A percentile compares a stretch with the other conserved stretches of the same genome.
These are phyloP conservation scores for Muntiacus reevesi DNA, from an alignment of 2,113 vertebrate species.

Conservation along the genomic window DNA sequence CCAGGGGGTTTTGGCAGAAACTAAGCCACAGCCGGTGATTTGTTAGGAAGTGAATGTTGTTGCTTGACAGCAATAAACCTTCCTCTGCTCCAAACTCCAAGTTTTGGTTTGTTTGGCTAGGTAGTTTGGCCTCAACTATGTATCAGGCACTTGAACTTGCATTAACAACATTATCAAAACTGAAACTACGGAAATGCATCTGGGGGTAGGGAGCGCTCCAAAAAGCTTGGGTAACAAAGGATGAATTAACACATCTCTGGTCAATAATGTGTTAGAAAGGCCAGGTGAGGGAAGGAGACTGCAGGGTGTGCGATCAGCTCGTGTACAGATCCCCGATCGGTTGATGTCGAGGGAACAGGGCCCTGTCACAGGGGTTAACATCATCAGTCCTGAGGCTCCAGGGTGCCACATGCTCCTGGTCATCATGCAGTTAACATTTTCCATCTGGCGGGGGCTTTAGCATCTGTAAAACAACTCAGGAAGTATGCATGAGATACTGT, in stretches of 20 bases:
- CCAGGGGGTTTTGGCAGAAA: background rate
- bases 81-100: background rate
- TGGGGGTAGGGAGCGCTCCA: accelerated
- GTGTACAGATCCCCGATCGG: background rate
- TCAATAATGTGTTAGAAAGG: background rate
- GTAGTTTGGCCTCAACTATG: background rate
- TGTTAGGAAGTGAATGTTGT: background rate
- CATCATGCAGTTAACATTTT: background rate
- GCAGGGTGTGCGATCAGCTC: background rate
- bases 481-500: background rate
- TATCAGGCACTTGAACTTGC: background rate
- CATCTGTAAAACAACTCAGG: background rate
- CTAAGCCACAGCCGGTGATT: background rate
- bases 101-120: background rate
- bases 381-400: background rate
- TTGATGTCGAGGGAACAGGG: background rate
- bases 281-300: background rate
- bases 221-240: background rate
- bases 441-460: background rate
- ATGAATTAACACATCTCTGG: background rate
- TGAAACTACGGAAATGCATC: background rate
- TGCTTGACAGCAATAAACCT: background rate
- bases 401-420: background rate
- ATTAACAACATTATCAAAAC: background rate
- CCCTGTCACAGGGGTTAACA: background rate